A percentile compares a stretch with the other conserved stretches of the same genome.
Evolutionary conservation across 2,113 vertebrate species (phyloP).

Genomic region (Amblyopsis rosae): DNA sequence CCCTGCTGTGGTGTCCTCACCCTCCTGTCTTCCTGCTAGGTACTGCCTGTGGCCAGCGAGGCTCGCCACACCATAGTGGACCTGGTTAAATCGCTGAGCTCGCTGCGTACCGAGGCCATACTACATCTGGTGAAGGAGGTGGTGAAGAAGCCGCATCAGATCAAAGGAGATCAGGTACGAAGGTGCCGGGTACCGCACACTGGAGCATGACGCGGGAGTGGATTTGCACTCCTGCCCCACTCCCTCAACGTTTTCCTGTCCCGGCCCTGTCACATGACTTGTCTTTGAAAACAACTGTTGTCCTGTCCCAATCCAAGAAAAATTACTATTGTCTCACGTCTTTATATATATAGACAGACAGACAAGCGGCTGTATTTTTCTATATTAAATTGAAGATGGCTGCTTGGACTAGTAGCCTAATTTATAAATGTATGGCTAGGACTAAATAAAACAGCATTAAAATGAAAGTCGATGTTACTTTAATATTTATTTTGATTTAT

Average conservation of each 20-base stretch:
- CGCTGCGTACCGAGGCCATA: slow-evolving; percentile 82
- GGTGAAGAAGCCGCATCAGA: slow-evolving; percentile 91
- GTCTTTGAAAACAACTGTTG: too few species aligned
- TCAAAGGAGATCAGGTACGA: slow-evolving; percentile 89
- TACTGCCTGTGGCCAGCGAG: slow-evolving; percentile 79
- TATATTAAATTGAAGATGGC: too few species aligned
- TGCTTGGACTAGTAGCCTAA: too few species aligned
- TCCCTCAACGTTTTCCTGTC: background rate
- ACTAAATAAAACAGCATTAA: too few species aligned
- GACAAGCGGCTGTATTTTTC: too few species aligned
- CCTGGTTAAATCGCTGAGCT: slow-evolving; percentile 84
- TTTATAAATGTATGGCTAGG: too few species aligned
- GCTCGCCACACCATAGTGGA: slow-evolving; percentile 87
- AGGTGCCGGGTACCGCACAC: background rate
- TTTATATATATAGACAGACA: background rate
- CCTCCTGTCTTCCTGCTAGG: slow-evolving; percentile 65
- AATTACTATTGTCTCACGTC: too few species aligned
- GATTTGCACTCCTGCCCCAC: background rate
- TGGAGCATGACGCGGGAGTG: too few species aligned
- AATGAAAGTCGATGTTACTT: too few species aligned
- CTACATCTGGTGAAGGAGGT: slow-evolving; percentile 92
- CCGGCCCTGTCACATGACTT: too few species aligned
- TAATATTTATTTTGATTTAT: too few species aligned
- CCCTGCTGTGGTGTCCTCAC: background rate
- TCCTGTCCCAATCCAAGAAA: too few species aligned